Evolutionary conservation across 92 coral and sea anemone species (phyloP).

Genomic region (Epizoanthus illoricatus): DNA sequence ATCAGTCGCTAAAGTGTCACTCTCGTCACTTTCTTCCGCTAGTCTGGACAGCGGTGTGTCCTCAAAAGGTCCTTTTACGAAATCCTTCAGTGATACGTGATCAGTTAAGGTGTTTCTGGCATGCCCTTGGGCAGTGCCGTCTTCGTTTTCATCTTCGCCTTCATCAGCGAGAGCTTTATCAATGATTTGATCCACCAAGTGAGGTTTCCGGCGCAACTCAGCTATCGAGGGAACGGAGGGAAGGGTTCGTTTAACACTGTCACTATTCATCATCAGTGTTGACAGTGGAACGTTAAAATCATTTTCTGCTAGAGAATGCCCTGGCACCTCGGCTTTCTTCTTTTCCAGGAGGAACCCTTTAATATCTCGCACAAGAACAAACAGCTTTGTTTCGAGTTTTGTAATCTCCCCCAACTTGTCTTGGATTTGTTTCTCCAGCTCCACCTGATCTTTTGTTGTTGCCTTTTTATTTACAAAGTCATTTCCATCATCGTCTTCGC

Average conservation of each 20-base stretch:
- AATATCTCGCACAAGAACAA: slow-evolving; percentile 68
- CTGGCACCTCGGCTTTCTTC: slow-evolving; percentile 34
- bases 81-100: slow-evolving; percentile 62
- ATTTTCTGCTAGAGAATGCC: slow-evolving; percentile 28
- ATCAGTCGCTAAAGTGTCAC: slow-evolving; percentile 81
- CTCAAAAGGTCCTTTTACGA: slow-evolving; percentile 73
- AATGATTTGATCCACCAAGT: slow-evolving; percentile 79
- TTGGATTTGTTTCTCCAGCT: slow-evolving; percentile 60
- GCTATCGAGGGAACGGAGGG: slow-evolving; percentile 47
- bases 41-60: slow-evolving; percentile 82
- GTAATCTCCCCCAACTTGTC: slow-evolving; percentile 70
- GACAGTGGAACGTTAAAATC: slow-evolving; percentile 49
- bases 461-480: slow-evolving; percentile 12
- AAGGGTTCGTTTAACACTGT: slow-evolving; percentile 26
- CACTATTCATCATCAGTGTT: slow-evolving; percentile 21
- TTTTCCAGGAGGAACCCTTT: slow-evolving; percentile 64
- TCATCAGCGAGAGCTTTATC: slow-evolving; percentile 73
- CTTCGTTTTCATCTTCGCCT: slow-evolving; percentile 38
- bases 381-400: slow-evolving; percentile 57
- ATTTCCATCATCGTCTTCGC: slow-evolving; percentile 30
- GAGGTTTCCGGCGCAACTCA: slow-evolving; percentile 62
- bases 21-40: slow-evolving; percentile 83
- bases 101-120: slow-evolving; percentile 74
- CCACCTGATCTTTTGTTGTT: slow-evolving; percentile 37
- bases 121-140: slow-evolving; percentile 70